Conservation (phyloP, 2,113 vertebrate species). For the Tetraodon nigroviridis region DNA sequence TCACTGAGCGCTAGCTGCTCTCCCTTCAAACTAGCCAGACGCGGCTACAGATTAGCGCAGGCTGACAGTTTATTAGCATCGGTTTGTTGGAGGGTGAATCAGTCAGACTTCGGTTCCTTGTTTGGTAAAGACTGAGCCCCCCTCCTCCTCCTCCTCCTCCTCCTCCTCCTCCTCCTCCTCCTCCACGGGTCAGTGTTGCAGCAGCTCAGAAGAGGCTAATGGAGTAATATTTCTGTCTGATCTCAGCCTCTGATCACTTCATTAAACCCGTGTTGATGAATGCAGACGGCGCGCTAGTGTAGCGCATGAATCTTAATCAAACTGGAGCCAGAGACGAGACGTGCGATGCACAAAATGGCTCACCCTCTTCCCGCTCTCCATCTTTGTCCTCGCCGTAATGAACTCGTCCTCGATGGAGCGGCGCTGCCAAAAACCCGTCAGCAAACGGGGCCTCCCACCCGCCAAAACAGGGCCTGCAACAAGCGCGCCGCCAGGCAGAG, state of each 20-base stretch:
- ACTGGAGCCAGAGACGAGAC: conserved; percentile 33
- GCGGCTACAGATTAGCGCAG: conserved; percentile 69
- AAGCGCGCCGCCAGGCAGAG: not conserved
- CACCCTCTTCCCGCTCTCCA: conserved; percentile 38
- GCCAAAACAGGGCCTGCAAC: not conserved
- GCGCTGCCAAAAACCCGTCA: conserved; percentile 10
- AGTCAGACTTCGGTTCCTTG: conserved; percentile 36
- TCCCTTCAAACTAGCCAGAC: conserved; percentile 66
- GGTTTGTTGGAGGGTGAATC: conserved; percentile 37
- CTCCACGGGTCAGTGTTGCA: conserved; percentile 35
- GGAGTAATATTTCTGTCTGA: conserved; percentile 62
- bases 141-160: too few species aligned
- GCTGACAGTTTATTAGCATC: conserved; percentile 72
- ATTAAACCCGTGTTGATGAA: conserved; percentile 66
- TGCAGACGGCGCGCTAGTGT: conserved; percentile 45
- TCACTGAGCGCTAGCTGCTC: conserved; percentile 58
- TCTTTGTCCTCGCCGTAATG: conserved; percentile 32
- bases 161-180: conserved; percentile 12
- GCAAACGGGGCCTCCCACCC: too few species aligned
- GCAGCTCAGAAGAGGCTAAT: conserved; percentile 46
- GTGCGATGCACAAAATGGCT: conserved; percentile 48
- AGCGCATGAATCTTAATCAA: conserved; percentile 62
- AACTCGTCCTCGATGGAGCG: conserved; percentile 45
- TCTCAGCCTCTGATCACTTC: conserved; percentile 67
- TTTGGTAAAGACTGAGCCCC: conserved; percentile 12